phyloP scores from a whole-genome alignment of 2,888 invertebrate species.

The Lasioglossum figueresi region DNA sequence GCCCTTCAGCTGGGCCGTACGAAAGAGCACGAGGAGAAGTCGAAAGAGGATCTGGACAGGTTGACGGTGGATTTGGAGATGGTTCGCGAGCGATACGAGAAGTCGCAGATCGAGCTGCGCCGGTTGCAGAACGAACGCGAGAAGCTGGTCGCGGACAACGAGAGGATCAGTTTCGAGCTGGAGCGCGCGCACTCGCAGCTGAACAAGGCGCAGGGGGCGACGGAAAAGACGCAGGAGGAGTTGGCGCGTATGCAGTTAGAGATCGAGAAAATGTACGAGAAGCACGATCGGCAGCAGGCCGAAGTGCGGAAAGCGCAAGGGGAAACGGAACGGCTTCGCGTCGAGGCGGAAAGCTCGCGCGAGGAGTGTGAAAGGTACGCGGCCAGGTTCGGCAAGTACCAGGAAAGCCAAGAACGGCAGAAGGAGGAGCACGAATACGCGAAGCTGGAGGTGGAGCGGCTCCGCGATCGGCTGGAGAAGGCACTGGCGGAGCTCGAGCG shows the following conservation, averaged over 20 bases:
- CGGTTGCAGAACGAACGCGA: constrained; percentile 94
- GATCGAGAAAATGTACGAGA: constrained; percentile 95
- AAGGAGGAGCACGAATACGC: constrained; percentile 92
- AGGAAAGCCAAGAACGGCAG: constrained; percentile 87
- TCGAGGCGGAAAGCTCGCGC: constrained; percentile 91
- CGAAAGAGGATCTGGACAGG: constrained; percentile 92
- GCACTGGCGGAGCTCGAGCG: constrained; percentile 91
- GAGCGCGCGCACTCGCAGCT: constrained; percentile 94
- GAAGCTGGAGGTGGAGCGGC: constrained; percentile 92
- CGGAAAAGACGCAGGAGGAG: constrained; percentile 96
- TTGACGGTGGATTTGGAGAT: constrained; percentile 93
- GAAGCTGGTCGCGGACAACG: constrained; percentile 92
- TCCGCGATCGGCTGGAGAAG: constrained; percentile 92
- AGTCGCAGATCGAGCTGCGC: constrained; percentile 93
- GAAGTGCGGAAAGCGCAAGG: constrained; percentile 93
- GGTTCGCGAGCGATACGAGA: constrained; percentile 94
- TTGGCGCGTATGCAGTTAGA: constrained; percentile 93
- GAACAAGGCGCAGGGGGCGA: constrained; percentile 92
- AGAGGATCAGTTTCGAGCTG: constrained; percentile 93
- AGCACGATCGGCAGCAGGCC: constrained; percentile 93
- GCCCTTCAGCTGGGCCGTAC: constrained; percentile 93
- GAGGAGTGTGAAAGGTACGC: constrained; percentile 92
- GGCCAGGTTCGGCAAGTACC: constrained; percentile 90
- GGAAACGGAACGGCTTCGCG: constrained; percentile 89
- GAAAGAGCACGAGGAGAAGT: constrained; percentile 96